Conservation (phyloP, 2,797 vertebrate species). For the Rhabdomys pumilio region DNA sequence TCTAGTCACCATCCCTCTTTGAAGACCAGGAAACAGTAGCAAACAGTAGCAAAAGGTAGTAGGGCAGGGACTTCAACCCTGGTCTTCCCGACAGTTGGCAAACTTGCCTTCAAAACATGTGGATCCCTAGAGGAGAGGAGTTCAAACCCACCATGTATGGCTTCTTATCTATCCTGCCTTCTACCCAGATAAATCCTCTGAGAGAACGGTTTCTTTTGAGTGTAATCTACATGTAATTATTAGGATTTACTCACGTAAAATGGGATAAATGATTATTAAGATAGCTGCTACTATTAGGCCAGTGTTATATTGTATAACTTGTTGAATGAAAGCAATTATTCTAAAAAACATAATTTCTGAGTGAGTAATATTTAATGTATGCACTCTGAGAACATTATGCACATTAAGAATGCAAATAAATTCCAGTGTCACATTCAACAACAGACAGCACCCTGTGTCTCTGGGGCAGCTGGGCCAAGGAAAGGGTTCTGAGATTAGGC, state of each 20-base stretch:
- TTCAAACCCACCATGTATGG: not conserved
- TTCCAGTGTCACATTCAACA: not conserved
- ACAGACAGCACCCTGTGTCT: not conserved
- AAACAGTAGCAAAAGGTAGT: not conserved
- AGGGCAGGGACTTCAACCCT: not conserved
- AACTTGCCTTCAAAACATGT: not conserved
- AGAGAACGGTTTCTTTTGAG: not conserved
- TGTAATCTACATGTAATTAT: not conserved
- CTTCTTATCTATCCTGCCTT: not conserved
- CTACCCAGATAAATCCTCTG: not conserved
- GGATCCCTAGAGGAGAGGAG: not conserved
- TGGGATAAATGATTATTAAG: not conserved
- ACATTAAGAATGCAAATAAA: not conserved
- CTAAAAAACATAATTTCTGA: not conserved
- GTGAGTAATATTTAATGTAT: not conserved
- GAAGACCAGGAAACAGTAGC: not conserved
- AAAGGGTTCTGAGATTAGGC: not conserved
- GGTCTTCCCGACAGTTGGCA: not conserved
- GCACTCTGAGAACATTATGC: no score
- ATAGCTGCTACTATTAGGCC: not conserved
- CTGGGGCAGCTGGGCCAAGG: not conserved
- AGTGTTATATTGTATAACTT: not conserved
- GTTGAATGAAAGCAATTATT: not conserved
- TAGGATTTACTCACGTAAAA: not conserved
- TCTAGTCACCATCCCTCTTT: not conserved